Percentiles rank a stretch among this genome's conserved stretches.
These are phyloP conservation scores for Gastracanthus pulcherrimus DNA, from an alignment of 2,888 invertebrate species.

Conservation along the genomic window DNA sequence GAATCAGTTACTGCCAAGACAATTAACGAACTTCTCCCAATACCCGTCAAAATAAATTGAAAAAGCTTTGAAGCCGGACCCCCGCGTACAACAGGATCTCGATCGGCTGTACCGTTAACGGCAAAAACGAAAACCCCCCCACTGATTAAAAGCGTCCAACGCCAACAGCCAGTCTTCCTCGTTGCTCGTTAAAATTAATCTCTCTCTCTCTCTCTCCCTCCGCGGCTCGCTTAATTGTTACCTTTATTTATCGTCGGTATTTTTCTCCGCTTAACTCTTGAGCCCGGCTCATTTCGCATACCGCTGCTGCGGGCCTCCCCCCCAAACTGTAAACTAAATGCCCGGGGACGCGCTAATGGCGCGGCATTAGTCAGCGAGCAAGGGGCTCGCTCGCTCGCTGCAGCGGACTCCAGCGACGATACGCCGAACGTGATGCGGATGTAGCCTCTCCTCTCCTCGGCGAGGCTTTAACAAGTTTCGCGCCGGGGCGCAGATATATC, in stretches of 20 bases:
- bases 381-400: background rate
- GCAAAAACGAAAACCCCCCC: background rate
- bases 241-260: constrained; percentile 50
- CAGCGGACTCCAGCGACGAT: background rate
- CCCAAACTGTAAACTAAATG: constrained; percentile 39
- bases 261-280: constrained; percentile 36
- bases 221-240: constrained; percentile 41
- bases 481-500: background rate
- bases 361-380: constrained; percentile 32
- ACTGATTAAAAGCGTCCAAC: constrained; percentile 31
- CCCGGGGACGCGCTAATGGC: constrained; percentile 38
- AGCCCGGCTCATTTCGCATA: constrained; percentile 39
- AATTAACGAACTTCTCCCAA: background rate
- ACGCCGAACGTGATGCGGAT: constrained; percentile 3
- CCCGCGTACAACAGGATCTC: too few relatives aligned
- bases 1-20: too few relatives aligned
- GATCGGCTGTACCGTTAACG: too few relatives aligned
- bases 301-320: background rate
- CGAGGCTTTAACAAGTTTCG: constrained; percentile 1
- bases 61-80: too few relatives aligned
- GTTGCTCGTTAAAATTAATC: constrained; percentile 40
- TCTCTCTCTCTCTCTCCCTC: background rate
- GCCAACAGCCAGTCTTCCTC: background rate
- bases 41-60: constrained; percentile 9
- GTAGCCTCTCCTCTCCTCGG: too few relatives aligned